Conservation (phyloP, 2,797 vertebrate genomes). For the Ambastaia sidthimunki region DNA sequence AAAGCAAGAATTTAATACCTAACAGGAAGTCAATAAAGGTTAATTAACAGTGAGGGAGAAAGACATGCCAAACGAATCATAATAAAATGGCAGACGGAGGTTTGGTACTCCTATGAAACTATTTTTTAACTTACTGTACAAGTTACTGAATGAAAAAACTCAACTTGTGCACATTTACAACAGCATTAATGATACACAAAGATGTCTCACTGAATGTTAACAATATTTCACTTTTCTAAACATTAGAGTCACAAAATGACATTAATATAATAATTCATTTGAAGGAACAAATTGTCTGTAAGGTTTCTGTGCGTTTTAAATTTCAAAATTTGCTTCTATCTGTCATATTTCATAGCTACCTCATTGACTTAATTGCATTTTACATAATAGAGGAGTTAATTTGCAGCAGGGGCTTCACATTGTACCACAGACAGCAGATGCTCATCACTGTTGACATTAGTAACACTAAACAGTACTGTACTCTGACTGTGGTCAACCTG, state of each 20-base stretch:
- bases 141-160: not conserved
- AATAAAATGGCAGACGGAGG: constrained; percentile 60
- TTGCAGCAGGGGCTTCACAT: constrained; percentile 5
- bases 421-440: constrained; percentile 58
- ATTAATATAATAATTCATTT: not conserved
- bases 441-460: constrained; percentile 69
- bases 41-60: constrained; percentile 78
- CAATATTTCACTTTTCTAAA: not conserved
- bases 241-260: not conserved
- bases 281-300: too few relatives aligned
- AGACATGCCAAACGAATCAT: constrained; percentile 51
- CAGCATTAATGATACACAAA: not conserved
- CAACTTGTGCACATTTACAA: not conserved
- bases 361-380: constrained; percentile 38
- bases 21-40: constrained; percentile 78
- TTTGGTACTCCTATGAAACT: constrained; percentile 34
- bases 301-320: too few relatives aligned
- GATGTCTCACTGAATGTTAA: not conserved
- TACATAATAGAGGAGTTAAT: constrained; percentile 9
- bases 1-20: constrained; percentile 69
- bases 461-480: constrained; percentile 59
- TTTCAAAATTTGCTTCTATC: not conserved
- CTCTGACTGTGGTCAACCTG: constrained; percentile 67
- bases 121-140: not conserved
- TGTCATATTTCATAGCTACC: not conserved